Percentiles rank a stretch among this genome's conserved stretches.
phyloP scores from a whole-genome alignment of 2,113 vertebrate species.

The human (Homo sapiens) region GRCh38 chr5:55498501-55499000 shows the following conservation, averaged over 20 bases:
- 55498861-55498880: background rate
- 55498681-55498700: conserved; percentile 22
- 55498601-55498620: background rate
- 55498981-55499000: background rate
- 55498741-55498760: background rate
- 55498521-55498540: background rate
- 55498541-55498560: background rate
- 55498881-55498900: background rate
- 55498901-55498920: background rate
- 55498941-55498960: background rate
- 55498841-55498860: background rate
- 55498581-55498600: background rate
- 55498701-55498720: background rate
- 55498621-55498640: background rate
- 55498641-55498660: background rate
- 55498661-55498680: background rate
- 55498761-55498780: background rate
- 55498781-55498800: conserved; percentile 1
- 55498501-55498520: background rate
- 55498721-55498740: background rate
- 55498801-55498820: background rate
- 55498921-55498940: background rate
- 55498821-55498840: conserved; percentile 7
- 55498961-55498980: background rate
- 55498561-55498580: background rate